phyloP scores from a whole-genome alignment of 2,888 invertebrate genomes.

The Oxycera nigricornis region DNA sequence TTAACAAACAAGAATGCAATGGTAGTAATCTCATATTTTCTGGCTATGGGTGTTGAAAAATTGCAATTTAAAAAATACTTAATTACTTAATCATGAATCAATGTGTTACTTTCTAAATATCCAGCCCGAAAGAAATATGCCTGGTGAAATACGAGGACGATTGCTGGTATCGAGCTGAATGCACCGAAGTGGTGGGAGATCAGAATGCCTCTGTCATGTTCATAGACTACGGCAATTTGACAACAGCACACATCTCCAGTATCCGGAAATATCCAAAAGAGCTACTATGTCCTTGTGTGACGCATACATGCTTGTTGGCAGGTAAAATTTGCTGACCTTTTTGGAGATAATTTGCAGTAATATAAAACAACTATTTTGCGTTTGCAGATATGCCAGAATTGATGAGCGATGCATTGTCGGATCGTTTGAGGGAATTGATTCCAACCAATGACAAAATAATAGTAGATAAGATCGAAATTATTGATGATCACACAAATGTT shows the following conservation, averaged over 20 bases:
- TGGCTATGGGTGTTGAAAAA: no score
- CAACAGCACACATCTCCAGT: conserved; percentile 51
- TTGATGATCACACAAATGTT: conserved; percentile 21
- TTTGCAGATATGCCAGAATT: conserved; percentile 22
- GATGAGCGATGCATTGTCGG: not conserved
- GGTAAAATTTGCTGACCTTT: no score
- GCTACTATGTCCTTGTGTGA: conserved; percentile 54
- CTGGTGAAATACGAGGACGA: conserved; percentile 54
- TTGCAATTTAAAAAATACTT: no score
- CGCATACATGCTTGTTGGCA: conserved; percentile 53
- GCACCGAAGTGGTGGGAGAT: conserved; percentile 58
- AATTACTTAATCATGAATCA: no score
- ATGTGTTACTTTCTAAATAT: no score
- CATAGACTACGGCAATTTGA: conserved; percentile 58
- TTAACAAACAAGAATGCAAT: no score
- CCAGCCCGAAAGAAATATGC: conserved; percentile 55
- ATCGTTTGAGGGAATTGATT: conserved; percentile 17
- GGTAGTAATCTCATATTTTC: no score
- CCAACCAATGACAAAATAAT: conserved; percentile 23
- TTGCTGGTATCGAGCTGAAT: conserved; percentile 58
- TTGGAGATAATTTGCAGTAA: no score
- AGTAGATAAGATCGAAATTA: not conserved
- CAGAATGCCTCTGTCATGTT: conserved; percentile 58
- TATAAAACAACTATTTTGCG: not conserved
- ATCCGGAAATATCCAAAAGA: conserved; percentile 58